phyloP scores from a whole-genome alignment of 2,113 vertebrate genomes.

The Catharus bicknelli region DNA sequence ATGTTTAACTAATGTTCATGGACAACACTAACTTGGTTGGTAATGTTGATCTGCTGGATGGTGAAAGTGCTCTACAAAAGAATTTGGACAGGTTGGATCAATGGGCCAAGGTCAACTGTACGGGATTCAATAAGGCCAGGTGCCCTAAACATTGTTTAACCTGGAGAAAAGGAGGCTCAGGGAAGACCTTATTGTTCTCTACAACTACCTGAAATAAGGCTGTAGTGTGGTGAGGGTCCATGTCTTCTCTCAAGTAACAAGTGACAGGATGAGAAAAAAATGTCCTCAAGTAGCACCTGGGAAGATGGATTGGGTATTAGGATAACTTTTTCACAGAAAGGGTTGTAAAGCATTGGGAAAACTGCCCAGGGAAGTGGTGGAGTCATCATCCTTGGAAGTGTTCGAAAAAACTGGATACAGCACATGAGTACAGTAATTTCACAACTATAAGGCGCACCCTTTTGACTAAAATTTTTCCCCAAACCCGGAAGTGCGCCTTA shows the following conservation, averaged over 20 bases:
- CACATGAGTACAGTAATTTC: too few species aligned
- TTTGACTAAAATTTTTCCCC: too few species aligned
- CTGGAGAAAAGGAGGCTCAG: background rate
- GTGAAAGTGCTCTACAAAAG: accelerated
- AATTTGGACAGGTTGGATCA: too few species aligned
- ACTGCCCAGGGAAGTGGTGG: background rate
- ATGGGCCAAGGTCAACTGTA: background rate
- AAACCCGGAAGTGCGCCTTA: too few species aligned
- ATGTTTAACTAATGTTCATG: background rate
- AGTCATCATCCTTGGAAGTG: background rate
- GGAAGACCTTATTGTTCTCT: accelerated
- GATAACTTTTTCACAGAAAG: background rate
- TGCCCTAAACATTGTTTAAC: background rate
- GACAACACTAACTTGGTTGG: too few species aligned
- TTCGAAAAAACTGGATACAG: background rate
- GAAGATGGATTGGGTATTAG: background rate
- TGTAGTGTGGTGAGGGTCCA: accelerated
- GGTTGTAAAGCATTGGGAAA: background rate
- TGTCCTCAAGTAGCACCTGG: background rate
- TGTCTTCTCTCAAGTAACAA: background rate
- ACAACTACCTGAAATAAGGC: background rate
- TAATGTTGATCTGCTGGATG: background rate
- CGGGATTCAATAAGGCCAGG: background rate
- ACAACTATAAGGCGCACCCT: too few species aligned
- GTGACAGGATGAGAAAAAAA: background rate